phyloP scores from a whole-genome alignment of 2,888 invertebrate genomes.

The Drosophila vallismaia region DNA sequence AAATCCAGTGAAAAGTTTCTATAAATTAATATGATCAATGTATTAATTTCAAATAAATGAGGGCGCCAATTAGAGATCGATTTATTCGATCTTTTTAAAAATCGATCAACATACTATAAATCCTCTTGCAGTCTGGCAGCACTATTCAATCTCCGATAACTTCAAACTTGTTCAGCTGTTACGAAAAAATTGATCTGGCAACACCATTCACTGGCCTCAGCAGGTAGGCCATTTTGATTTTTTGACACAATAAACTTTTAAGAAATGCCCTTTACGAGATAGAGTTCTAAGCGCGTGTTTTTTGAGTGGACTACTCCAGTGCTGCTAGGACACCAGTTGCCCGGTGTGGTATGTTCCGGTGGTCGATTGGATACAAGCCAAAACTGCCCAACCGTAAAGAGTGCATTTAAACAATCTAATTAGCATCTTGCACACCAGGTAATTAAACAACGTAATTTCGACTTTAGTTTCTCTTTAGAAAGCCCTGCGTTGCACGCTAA shows the following conservation, averaged over 20 bases:
- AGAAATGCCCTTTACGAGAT: not conserved
- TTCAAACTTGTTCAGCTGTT: too few species aligned
- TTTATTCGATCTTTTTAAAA: too few species aligned
- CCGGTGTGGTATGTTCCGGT: conserved; percentile 1
- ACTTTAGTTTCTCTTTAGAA: conserved; percentile 2
- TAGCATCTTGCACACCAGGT: conserved; percentile 31
- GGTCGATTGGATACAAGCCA: conserved; percentile 22
- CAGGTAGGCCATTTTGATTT: conserved; percentile 2
- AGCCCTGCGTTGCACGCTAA: not conserved
- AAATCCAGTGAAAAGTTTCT: conserved; percentile 79
- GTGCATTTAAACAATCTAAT: conserved; percentile 69
- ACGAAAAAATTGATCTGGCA: not conserved
- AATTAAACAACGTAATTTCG: conserved; percentile 30
- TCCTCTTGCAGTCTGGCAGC: not conserved
- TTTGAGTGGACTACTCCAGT: conserved; percentile 2
- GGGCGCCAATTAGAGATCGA: not conserved
- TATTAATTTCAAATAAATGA: not conserved
- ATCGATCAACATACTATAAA: too few species aligned
- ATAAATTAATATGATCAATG: not conserved
- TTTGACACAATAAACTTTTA: not conserved
- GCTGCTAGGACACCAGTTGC: not conserved
- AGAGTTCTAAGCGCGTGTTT: not conserved
- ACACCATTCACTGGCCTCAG: not conserved
- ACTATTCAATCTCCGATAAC: not conserved
- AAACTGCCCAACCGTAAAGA: conserved; percentile 59